Conservation (phyloP, 2,797 vertebrate genomes). For the Propithecus deckenii region DNA sequence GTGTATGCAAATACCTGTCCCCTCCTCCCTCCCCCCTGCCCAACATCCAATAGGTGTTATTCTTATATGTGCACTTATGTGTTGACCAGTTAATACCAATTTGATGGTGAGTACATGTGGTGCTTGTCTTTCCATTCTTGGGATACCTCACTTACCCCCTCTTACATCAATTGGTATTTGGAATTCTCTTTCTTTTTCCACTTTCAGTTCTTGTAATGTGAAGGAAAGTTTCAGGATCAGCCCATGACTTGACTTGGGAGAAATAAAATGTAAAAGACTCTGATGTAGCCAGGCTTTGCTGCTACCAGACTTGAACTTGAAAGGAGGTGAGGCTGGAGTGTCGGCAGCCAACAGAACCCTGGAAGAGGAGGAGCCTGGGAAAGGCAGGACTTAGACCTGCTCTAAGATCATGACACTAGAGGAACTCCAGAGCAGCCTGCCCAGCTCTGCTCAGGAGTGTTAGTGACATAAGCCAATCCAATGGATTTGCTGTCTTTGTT, state of each 20-base stretch:
- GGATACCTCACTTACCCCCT: background rate
- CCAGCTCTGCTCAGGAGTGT: background rate
- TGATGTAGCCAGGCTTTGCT: background rate
- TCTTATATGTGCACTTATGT: no score
- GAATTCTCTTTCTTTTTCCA: background rate
- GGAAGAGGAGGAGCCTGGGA: background rate
- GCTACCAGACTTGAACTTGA: background rate
- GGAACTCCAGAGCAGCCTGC: background rate
- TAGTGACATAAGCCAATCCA: background rate
- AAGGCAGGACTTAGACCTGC: background rate
- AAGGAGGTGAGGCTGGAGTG: background rate
- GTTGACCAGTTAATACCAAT: no score
- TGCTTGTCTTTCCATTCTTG: no score
- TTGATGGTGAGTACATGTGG: no score
- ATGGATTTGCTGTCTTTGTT: background rate
- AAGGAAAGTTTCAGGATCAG: background rate
- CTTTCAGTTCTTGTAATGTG: background rate
- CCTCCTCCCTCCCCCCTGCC: no score
- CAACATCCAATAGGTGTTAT: no score
- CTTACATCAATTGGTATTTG: background rate
- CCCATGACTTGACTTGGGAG: background rate
- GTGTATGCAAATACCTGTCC: no score
- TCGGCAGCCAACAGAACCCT: background rate
- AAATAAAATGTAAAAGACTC: background rate
- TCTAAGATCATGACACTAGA: background rate